Percentiles rank a stretch among this genome's conserved stretches.
phyloP scores from a whole-genome alignment of 1,140 invertebrate genomes.

The Conus betulinus region DNA sequence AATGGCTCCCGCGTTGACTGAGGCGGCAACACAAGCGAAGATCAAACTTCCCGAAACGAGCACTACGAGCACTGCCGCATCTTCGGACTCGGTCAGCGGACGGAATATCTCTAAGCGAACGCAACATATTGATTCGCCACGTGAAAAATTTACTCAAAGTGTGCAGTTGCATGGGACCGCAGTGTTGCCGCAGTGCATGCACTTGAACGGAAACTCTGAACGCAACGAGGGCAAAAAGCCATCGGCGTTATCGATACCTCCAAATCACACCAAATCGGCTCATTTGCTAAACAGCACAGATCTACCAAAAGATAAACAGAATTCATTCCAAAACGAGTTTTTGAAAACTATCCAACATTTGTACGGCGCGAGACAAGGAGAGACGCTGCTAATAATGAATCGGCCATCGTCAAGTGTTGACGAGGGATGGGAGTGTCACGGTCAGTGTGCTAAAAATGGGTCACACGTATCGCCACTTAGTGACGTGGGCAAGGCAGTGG shows the following conservation, averaged over 20 bases:
- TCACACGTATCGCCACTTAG: slow-evolving; percentile 16
- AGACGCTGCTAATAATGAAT: slow-evolving; percentile 42
- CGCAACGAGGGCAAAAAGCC: neutral
- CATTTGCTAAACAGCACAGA: neutral
- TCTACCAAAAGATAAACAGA: neutral
- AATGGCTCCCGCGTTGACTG: slow-evolving; percentile 73
- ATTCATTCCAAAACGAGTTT: slow-evolving; percentile 36
- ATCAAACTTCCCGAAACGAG: slow-evolving; percentile 60
- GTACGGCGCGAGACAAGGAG: neutral
- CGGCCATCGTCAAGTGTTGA: slow-evolving; percentile 30
- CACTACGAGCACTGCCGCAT: slow-evolving; percentile 50
- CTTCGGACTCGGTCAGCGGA: slow-evolving; percentile 42
- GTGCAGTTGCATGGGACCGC: neutral
- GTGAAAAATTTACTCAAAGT: slow-evolving; percentile 14
- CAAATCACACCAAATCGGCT: neutral
- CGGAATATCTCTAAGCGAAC: slow-evolving; percentile 25
- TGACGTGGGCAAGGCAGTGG: slow-evolving; percentile 14
- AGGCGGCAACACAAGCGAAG: slow-evolving; percentile 64
- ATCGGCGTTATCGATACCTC: neutral
- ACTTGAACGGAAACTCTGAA: slow-evolving; percentile 26
- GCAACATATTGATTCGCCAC: neutral
- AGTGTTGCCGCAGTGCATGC: neutral
- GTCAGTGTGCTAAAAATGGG: slow-evolving; percentile 17
- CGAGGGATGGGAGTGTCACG: slow-evolving; percentile 22
- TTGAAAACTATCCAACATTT: slow-evolving; percentile 25